Percentiles rank a stretch among this genome's conserved stretches.
Evolutionary conservation across 2,888 invertebrate species (phyloP).

Genomic region (Spisula subtruncata): DNA sequence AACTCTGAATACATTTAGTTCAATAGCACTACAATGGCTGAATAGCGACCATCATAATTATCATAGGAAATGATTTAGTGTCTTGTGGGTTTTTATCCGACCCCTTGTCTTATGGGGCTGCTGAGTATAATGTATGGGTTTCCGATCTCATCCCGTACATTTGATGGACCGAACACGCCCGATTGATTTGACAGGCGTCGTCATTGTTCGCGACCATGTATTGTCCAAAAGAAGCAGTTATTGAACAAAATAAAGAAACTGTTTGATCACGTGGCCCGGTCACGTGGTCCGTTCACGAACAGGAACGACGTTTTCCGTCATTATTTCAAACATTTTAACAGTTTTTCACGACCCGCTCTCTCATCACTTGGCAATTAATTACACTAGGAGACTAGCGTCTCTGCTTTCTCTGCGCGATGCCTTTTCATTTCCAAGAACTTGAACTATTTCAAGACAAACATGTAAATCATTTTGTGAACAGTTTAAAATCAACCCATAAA

Average conservation of each 20-base stretch:
- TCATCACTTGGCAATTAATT: conserved; percentile 12
- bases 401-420: conserved; percentile 5
- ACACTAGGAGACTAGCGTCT: neutral
- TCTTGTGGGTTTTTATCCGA: no score
- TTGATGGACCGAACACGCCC: neutral
- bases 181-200: neutral
- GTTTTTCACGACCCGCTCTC: neutral
- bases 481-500: conserved; percentile 49
- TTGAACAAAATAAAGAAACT: conserved; percentile 14
- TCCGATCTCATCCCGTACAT: neutral
- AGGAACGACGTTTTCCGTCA: neutral
- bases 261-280: neutral
- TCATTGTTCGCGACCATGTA: neutral
- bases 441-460: conserved; percentile 17
- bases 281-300: neutral
- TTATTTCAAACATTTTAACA: neutral
- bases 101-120: neutral
- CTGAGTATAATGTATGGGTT: neutral
- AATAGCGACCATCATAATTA: no score
- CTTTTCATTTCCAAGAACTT: neutral
- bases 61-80: no score
- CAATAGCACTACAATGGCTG: no score
- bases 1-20: no score
- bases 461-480: conserved; percentile 51
- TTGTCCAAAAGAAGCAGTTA: conserved; percentile 20